Percentiles rank a stretch among this genome's conserved stretches.
Conservation (phyloP, 2,888 invertebrate genomes). For the Conistra vaccinii region DNA sequence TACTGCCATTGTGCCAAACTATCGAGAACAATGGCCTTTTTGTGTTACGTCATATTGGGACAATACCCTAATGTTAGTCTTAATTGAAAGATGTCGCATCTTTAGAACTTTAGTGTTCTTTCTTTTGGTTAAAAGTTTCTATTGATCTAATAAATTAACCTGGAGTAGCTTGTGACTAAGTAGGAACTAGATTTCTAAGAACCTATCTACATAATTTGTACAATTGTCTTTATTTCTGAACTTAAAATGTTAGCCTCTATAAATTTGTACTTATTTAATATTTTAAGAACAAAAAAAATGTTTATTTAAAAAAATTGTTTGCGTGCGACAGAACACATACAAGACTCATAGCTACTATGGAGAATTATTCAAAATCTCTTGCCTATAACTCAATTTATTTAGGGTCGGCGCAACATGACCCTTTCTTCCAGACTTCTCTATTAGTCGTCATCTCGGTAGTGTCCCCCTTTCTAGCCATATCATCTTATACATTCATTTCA, state of each 20-base stretch:
- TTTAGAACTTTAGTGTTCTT: constrained; percentile 2
- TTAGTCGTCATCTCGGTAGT: not conserved
- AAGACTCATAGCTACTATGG: no score
- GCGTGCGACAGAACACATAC: not conserved
- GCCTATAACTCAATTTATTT: not conserved
- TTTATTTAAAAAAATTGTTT: not conserved
- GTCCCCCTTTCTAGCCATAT: not conserved
- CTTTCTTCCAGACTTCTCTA: not conserved
- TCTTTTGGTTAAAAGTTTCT: not conserved
- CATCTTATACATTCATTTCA: no score
- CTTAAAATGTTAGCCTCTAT: not conserved
- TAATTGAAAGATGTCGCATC: constrained; percentile 27
- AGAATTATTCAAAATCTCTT: not conserved
- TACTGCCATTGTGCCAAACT: constrained; percentile 38
- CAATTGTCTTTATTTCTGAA: not conserved
- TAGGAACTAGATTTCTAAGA: no score
- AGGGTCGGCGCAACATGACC: not conserved
- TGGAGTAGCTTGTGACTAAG: not conserved
- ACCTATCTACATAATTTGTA: no score
- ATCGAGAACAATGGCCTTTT: constrained; percentile 39
- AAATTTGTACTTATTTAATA: no score
- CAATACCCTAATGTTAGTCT: constrained; percentile 2
- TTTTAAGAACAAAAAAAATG: not conserved
- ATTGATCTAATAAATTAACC: not conserved
- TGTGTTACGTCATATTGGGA: constrained; percentile 13